Base-by-base conservation (phyloP, 2,888 invertebrate genomes). In the Drosophila histrio region DNA sequence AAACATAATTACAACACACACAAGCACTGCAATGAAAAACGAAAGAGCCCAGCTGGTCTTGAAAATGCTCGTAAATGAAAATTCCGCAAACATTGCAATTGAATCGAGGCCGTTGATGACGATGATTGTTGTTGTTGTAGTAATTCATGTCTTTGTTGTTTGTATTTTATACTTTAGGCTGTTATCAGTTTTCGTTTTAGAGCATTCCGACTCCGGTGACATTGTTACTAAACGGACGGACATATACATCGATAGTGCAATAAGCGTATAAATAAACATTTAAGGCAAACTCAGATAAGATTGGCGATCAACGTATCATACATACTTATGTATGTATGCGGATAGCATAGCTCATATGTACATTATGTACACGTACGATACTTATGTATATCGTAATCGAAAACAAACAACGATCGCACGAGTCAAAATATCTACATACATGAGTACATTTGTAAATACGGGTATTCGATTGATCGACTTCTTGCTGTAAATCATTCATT, bases 181-280 rank as follows among this genome's bases (percentile, higher is more conserved):
- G 24, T 46, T 68, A 67, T 67, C 73, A 68, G 30, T 57, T 50
- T 24, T 34, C 22, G 15, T 30, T 54, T 74, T 50, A 50, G 44
- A 36, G 43, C 28, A 36, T 47, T 56, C 41, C 56, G 21, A 53
- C 57, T 15, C 17, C 7, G 44, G 32, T 22, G 49, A 59, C 15
- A 9, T 53, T 69, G 74, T 74, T 75, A 70, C 72, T 53, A 70
- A 58, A 58, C 47, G 62, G 36, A 56, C 50, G 50, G 34, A 24
- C 58, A 52, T 46, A 38, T 26, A 63, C 56, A 60, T 64, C 72
- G 63, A 73, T 75, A 73, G 49, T 75, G 63, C 63, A 60, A 63
- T 60, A 60, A 59, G 53, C 68, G 46, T 56, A 67, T 46, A 50
- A 72, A 54, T 61, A 62, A 67, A 56, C 21, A 56, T 46, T 58